Percentiles rank a stretch among this genome's conserved stretches.
Evolutionary conservation across 2,888 invertebrate species (phyloP).

Genomic region (Melolontha melolontha): DNA sequence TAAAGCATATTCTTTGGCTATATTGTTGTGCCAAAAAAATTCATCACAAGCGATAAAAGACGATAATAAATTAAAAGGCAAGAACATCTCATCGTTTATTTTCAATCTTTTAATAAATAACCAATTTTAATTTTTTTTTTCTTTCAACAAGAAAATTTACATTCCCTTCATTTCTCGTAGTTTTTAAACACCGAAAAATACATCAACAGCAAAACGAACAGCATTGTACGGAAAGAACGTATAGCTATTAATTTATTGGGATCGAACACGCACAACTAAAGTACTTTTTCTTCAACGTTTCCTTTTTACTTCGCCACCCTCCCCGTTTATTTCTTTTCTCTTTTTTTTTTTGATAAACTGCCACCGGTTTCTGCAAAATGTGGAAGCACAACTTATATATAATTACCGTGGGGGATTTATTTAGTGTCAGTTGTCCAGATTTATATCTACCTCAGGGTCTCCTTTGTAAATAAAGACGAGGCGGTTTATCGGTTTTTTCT

Average conservation of each 20-base stretch:
- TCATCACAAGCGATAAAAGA: too few species aligned
- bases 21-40: too few species aligned
- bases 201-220: conserved; percentile 27
- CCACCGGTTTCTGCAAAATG: conserved; percentile 22
- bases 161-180: too few species aligned
- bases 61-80: too few species aligned
- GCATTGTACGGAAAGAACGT: conserved; percentile 22
- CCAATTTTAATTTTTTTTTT: too few species aligned
- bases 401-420: conserved; percentile 34
- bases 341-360: conserved; percentile 32
- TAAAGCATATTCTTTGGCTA: too few species aligned
- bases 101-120: too few species aligned
- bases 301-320: too few species aligned
- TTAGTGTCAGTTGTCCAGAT: conserved; percentile 35
- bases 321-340: not conserved
- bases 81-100: too few species aligned
- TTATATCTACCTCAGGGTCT: conserved; percentile 28
- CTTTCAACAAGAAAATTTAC: too few species aligned
- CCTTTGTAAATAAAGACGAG: conserved; percentile 29
- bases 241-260: conserved; percentile 29
- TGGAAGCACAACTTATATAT: conserved; percentile 36
- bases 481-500: conserved; percentile 28
- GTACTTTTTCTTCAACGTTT: conserved; percentile 23
- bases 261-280: conserved; percentile 27
- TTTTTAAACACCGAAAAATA: too few species aligned